Conservation (phyloP, 2,888 invertebrate species). For the Erynnis tages region DNA sequence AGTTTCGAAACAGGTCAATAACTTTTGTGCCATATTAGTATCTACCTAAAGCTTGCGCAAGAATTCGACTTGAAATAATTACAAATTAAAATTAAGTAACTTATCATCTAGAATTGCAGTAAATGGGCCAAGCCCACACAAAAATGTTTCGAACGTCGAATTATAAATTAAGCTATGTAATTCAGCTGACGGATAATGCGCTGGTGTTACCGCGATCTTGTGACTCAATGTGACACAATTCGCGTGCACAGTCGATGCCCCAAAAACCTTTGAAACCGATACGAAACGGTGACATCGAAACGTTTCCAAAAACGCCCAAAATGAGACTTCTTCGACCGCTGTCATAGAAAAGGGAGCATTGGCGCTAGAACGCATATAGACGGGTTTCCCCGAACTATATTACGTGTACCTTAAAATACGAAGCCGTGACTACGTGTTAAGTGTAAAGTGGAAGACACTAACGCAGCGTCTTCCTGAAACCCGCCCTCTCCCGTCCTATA, state of each 20-base stretch:
- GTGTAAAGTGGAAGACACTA: conserved; percentile 62
- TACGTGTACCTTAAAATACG: conserved; percentile 57
- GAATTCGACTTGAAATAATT: conserved; percentile 15
- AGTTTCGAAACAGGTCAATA: not conserved
- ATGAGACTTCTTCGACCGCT: conserved; percentile 11
- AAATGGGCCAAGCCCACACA: conserved; percentile 23
- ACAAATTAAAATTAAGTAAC: conserved; percentile 17
- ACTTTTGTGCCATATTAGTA: conserved; percentile 1
- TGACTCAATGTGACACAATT: conserved; percentile 37
- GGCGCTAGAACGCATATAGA: conserved; percentile 47
- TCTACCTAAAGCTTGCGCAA: conserved; percentile 16
- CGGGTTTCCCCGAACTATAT: conserved; percentile 74
- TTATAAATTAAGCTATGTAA: conserved; percentile 24
- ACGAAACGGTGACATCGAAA: conserved; percentile 5
- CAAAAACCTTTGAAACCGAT: conserved; percentile 26
- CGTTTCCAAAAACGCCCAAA: conserved; percentile 16
- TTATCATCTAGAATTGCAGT: conserved; percentile 12
- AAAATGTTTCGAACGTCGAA: conserved; percentile 21
- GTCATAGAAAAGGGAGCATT: conserved; percentile 32
- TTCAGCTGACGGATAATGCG: conserved; percentile 12
- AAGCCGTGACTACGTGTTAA: conserved; percentile 64
- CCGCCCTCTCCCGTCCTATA: conserved; percentile 69
- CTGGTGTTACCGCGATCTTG: conserved; percentile 12
- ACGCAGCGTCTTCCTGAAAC: conserved; percentile 64
- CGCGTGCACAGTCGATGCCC: conserved; percentile 29